Evolutionary conservation across 2,797 vertebrate species (phyloP).

Genomic region (Simalia tracyae): DNA sequence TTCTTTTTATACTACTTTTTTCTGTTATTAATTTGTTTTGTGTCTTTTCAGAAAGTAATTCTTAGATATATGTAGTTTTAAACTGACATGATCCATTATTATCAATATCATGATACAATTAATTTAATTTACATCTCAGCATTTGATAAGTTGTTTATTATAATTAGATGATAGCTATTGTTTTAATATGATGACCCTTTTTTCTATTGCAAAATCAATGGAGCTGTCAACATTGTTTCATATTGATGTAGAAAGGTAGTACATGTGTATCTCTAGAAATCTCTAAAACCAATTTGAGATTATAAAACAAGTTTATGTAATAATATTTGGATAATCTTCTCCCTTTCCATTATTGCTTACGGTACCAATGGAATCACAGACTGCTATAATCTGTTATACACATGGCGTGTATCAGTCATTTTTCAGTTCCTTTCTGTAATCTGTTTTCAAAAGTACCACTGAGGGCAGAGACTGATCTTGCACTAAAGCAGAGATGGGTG

Average conservation of each 20-base stretch:
- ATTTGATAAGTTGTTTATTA: constrained; percentile 29
- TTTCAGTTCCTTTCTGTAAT: background rate
- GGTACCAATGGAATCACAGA: constrained; percentile 37
- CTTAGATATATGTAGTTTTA: constrained; percentile 32
- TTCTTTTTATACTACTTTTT: constrained; percentile 7
- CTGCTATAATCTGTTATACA: constrained; percentile 34
- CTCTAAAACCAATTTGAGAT: background rate
- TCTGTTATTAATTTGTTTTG: constrained; percentile 26
- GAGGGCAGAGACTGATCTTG: background rate
- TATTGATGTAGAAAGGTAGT: constrained; percentile 16
- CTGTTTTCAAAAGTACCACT: constrained; percentile 28
- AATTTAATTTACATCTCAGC: constrained; percentile 40
- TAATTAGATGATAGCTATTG: constrained; percentile 51
- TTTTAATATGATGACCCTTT: background rate
- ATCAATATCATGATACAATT: background rate
- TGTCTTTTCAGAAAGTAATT: constrained; percentile 16
- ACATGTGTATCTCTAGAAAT: background rate
- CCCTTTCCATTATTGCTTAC: constrained; percentile 26
- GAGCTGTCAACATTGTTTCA: constrained; percentile 29
- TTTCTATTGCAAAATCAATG: constrained; percentile 37
- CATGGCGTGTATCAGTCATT: constrained; percentile 40
- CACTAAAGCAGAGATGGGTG: background rate
- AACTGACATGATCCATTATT: constrained; percentile 49
- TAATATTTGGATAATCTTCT: constrained; percentile 32
- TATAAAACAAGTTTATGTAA: constrained; percentile 5